Evolutionary conservation across 2,888 invertebrate genomes (phyloP), one percentile per base, ranked within the genome.

Genomic region (Hydriomena furcata): DNA sequence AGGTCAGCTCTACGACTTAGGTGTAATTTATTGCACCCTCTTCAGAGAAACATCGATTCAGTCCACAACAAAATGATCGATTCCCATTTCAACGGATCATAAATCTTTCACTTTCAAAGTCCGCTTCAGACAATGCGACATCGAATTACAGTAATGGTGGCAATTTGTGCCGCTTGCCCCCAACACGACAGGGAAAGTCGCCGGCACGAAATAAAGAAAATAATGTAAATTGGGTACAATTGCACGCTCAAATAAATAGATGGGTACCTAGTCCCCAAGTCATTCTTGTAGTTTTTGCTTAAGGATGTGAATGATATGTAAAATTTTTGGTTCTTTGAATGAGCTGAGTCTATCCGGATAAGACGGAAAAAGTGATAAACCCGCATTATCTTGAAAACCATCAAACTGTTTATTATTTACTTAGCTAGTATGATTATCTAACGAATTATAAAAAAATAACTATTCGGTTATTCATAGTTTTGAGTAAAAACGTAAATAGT

Each of bases 91-190:
- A 30, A 47, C 52, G 25, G 46, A 48, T 52, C 61, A 54, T 61
- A 59, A 59, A 61, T 61, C 59, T 59, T 52, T 59, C 45, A 61
- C 61, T 59, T 61, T 61, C 61, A 52, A 59, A 52, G 46, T 50
- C 52, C 48, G 36, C 43, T 41, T 38, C 53, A 59, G 59, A 61
- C 61, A 61, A 59, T 59, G 53, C 57, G 61, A 61, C 57, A 57
- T 52, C 53, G 47, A 55, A 61, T 61, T 61, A 61, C 37, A 42
- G 55, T 61, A 61, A 61, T 61, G 55, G 59, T 61, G 49, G 59
- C 57, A 59, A 61, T 61, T 61, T 61, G 59, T 51, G 52, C 38
- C 50, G 58, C 47, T 54, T 55, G 55, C 43, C 55, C 58, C 57
- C 57, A 44, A 55, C 61, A 61, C 61, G 61, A 35, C 50, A 61